Conservation (phyloP, 1,140 invertebrate species). For the Mercenaria mercenaria region DNA sequence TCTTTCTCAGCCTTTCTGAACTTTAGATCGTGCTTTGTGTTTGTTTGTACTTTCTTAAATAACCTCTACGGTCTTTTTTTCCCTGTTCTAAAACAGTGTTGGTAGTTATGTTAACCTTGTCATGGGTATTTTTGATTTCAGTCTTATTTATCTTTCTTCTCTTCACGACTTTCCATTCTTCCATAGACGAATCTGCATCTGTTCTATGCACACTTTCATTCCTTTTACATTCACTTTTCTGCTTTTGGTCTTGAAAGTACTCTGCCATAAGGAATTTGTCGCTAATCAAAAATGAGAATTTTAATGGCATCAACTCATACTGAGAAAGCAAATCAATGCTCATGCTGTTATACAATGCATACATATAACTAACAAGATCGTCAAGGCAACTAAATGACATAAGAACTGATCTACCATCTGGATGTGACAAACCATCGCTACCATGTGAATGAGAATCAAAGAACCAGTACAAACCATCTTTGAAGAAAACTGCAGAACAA, state of each 20-base stretch:
- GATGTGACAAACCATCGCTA: background rate
- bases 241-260: background rate
- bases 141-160: background rate
- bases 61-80: constrained; percentile 5
- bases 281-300: background rate
- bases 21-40: background rate
- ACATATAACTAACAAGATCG: constrained; percentile 26
- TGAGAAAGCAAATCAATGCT: constrained; percentile 8
- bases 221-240: background rate
- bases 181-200: background rate
- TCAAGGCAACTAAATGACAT: constrained; percentile 22
- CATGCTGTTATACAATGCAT: constrained; percentile 39
- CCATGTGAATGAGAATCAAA: constrained; percentile 43
- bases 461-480: background rate
- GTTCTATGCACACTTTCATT: background rate
- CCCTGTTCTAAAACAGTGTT: background rate
- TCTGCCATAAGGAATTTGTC: background rate
- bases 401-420: background rate
- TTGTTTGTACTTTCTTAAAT: background rate
- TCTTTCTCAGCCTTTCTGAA: background rate
- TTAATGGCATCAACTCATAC: constrained; percentile 36
- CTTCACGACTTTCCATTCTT: background rate
- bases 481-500: constrained; percentile 7
- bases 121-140: background rate
- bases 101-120: background rate